These are phyloP conservation scores for Aphodius granarius DNA, from an alignment of 2,888 invertebrate species.

Conservation along the genomic window DNA sequence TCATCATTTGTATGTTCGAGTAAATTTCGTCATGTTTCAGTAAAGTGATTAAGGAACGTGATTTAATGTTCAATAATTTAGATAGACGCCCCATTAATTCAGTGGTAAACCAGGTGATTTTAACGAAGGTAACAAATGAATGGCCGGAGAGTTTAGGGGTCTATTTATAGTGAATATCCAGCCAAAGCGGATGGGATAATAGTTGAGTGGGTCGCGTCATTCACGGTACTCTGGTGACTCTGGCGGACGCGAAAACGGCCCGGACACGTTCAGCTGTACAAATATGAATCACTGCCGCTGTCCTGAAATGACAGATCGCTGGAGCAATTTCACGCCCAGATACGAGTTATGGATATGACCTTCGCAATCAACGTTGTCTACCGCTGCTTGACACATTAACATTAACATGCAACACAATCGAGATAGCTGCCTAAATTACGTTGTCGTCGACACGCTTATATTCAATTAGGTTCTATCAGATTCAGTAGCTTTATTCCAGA, in stretches of 20 bases:
- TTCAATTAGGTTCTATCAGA: too few species aligned
- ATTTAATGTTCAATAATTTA: too few species aligned
- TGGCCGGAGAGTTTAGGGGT: background rate
- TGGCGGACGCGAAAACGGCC: background rate
- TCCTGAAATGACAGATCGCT: slow-evolving; percentile 8
- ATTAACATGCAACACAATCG: background rate
- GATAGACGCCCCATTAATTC: too few species aligned
- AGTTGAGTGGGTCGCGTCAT: background rate
- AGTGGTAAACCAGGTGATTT: background rate
- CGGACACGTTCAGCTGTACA: background rate
- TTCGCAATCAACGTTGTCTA: slow-evolving; percentile 20
- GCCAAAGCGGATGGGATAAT: background rate
- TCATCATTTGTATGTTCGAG: too few species aligned
- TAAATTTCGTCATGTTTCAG: too few species aligned
- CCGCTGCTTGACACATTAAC: background rate
- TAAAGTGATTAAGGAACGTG: too few species aligned
- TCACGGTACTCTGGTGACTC: background rate
- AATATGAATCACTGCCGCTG: background rate
- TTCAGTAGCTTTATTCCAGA: too few species aligned
- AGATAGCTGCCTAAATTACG: background rate
- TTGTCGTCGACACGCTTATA: background rate
- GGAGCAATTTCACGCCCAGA: slow-evolving; percentile 11
- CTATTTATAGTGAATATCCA: background rate
- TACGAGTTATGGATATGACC: slow-evolving; percentile 30
- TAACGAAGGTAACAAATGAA: background rate